A percentile compares a stretch with the other conserved stretches of the same genome.
Evolutionary conservation across 2,113 vertebrate genomes (phyloP).

Genomic region (Chauna torquata): DNA sequence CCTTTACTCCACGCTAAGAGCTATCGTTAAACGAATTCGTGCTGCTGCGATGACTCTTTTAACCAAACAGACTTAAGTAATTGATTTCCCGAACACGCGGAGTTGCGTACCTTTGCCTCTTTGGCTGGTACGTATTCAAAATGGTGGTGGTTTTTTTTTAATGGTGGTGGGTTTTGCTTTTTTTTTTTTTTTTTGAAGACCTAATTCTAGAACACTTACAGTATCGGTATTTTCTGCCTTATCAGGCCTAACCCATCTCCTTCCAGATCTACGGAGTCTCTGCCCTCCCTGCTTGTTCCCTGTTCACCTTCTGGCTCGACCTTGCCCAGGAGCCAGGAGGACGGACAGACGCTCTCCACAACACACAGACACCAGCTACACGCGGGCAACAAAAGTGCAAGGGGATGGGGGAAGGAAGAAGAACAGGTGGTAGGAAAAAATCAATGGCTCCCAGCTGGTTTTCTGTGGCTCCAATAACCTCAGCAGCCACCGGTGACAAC

Average conservation of each 20-base stretch:
- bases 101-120: neutral
- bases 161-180: no score
- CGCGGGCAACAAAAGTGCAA: neutral
- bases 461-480: neutral
- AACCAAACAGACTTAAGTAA: neutral
- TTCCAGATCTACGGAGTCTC: neutral
- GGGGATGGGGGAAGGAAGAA: neutral
- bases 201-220: neutral
- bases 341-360: accelerated
- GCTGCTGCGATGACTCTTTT: neutral
- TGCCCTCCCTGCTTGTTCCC: neutral
- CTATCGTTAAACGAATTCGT: neutral
- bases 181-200: neutral
- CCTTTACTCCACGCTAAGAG: neutral
- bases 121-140: neutral
- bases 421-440: neutral
- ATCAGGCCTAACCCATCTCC: neutral
- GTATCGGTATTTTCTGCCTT: neutral
- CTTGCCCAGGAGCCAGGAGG: accelerated
- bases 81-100: neutral
- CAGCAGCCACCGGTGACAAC: neutral
- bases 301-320: neutral
- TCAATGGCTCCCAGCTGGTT: accelerated
- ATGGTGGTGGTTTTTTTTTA: neutral
- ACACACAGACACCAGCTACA: accelerated